These are phyloP conservation scores for Odontocerum albicorne DNA, from an alignment of 2,888 invertebrate species.

Conservation along the genomic window DNA sequence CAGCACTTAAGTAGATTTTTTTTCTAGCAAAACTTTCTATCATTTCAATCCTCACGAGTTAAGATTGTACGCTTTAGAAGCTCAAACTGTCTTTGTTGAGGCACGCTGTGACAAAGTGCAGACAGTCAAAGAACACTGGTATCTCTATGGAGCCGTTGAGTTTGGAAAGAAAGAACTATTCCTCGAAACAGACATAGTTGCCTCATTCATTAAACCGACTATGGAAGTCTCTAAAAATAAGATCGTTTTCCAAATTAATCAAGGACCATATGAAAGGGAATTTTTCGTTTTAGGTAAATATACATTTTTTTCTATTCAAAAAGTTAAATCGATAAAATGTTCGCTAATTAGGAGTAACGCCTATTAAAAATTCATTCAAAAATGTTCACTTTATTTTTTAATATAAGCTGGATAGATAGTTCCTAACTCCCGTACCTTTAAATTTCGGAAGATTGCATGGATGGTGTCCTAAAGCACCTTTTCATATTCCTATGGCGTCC, in stretches of 20 bases:
- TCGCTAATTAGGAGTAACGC: too few relatives aligned
- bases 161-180: constrained; percentile 14
- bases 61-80: constrained; percentile 3
- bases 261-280: constrained; percentile 18
- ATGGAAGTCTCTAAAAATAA: constrained; percentile 11
- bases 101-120: constrained; percentile 10
- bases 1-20: too few relatives aligned
- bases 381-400: too few relatives aligned
- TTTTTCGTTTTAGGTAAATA: constrained; percentile 19
- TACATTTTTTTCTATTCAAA: too few relatives aligned
- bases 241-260: constrained; percentile 20
- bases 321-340: too few relatives aligned
- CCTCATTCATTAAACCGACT: constrained; percentile 15
- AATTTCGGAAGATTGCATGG: too few relatives aligned
- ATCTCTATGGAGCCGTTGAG: constrained; percentile 7
- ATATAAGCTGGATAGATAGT: too few relatives aligned
- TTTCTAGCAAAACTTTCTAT: constrained; percentile 1
- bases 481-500: too few relatives aligned
- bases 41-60: constrained; percentile 13
- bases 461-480: too few relatives aligned
- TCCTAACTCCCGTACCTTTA: too few relatives aligned
- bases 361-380: too few relatives aligned
- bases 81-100: constrained; percentile 2
- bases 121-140: constrained; percentile 17
- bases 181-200: constrained; percentile 6